Evolutionary conservation across 2,113 vertebrate genomes (phyloP).

Genomic region (Myrmecobius fasciatus): DNA sequence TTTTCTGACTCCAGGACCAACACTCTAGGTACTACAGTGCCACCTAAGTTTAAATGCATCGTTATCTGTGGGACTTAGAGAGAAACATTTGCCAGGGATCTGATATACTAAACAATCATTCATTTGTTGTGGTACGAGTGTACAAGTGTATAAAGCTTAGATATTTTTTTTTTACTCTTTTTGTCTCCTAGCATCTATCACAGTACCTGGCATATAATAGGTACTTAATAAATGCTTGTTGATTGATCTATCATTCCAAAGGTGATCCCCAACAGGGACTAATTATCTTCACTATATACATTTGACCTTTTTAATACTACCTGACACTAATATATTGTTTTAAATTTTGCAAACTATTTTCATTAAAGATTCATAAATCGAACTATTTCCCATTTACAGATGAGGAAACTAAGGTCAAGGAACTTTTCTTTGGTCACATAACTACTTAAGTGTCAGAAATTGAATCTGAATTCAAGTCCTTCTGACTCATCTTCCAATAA

Average conservation of each 20-base stretch:
- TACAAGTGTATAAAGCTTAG: background rate
- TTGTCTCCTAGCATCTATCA: background rate
- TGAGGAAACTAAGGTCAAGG: background rate
- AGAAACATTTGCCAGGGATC: background rate
- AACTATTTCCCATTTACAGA: background rate
- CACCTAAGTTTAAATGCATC: background rate
- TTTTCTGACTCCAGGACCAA: background rate
- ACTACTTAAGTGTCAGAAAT: background rate
- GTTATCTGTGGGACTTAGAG: background rate
- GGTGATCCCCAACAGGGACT: background rate
- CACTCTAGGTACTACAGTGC: background rate
- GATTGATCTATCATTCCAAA: background rate
- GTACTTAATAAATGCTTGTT: background rate
- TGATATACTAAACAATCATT: background rate
- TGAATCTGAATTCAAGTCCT: background rate
- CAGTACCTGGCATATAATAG: background rate
- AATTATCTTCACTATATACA: background rate
- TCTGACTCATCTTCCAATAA: background rate
- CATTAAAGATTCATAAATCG: background rate
- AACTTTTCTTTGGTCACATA: background rate
- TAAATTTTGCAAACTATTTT: background rate
- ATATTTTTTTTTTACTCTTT: background rate
- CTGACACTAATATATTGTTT: background rate
- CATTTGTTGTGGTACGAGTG: background rate
- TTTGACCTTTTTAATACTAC: background rate